Evolutionary conservation across 1,140 invertebrate species (phyloP).

Genomic region (Drosophila azteca): DNA sequence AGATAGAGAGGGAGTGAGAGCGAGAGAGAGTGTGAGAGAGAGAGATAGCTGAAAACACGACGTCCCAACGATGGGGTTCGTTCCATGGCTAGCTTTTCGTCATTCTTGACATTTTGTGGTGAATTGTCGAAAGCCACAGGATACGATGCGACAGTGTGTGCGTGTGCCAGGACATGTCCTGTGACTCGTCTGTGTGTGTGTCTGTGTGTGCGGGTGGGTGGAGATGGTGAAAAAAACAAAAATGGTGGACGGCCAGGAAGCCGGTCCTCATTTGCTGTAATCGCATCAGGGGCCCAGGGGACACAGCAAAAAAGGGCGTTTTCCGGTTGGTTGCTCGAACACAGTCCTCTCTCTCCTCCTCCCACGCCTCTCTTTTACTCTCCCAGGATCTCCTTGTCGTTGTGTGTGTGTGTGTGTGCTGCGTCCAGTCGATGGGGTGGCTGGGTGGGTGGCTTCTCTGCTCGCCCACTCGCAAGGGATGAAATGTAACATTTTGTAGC

Average conservation of each 20-base stretch:
- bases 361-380: conserved; percentile 23
- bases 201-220: conserved; percentile 40
- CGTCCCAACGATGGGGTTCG: conserved; percentile 50
- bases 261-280: conserved; percentile 83
- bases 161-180: conserved; percentile 28
- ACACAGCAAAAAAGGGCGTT: conserved; percentile 79
- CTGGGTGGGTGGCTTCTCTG: conserved; percentile 28
- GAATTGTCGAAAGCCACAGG: conserved; percentile 83
- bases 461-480: conserved; percentile 62
- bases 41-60: conserved; percentile 50
- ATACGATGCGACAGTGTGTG: conserved; percentile 60
- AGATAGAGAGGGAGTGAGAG: conserved; percentile 51
- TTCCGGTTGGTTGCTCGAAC: conserved; percentile 81
- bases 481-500: conserved; percentile 82
- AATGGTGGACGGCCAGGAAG: conserved; percentile 82
- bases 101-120: conserved; percentile 84
- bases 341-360: conserved; percentile 28
- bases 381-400: neutral
- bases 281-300: conserved; percentile 65
- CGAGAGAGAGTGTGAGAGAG: conserved; percentile 40
- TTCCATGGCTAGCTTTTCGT: conserved; percentile 79
- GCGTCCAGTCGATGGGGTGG: conserved; percentile 14
- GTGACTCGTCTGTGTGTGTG: conserved; percentile 16
- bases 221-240: conserved; percentile 43
- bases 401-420: conserved; percentile 13